phyloP scores from a whole-genome alignment of 2,113 vertebrate species.

The Limanda limanda region DNA sequence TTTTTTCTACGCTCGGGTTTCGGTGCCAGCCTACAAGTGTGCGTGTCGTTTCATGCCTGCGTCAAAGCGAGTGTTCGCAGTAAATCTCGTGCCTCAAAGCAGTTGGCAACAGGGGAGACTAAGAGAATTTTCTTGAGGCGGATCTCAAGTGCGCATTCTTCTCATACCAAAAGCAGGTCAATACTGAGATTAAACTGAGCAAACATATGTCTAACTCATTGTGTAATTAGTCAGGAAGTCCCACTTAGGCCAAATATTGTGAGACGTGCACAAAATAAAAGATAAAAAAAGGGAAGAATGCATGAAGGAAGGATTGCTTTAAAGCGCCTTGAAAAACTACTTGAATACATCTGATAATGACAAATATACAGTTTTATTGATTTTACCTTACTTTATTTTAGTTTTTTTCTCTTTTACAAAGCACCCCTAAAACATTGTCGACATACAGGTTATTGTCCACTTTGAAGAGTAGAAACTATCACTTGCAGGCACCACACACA shows the following conservation, averaged over 20 bases:
- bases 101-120: constrained; percentile 45
- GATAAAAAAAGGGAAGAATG: background rate
- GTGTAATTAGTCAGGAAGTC: background rate
- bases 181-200: constrained; percentile 60
- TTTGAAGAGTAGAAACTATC: constrained; percentile 37
- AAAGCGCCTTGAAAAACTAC: background rate
- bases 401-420: background rate
- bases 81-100: constrained; percentile 54
- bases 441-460: background rate
- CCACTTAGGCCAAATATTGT: background rate
- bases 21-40: constrained; percentile 38
- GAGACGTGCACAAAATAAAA: background rate
- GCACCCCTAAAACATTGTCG: too few relatives aligned
- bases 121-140: constrained; percentile 37
- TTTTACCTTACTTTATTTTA: background rate
- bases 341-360: background rate
- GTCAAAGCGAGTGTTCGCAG: constrained; percentile 37
- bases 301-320: background rate
- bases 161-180: constrained; percentile 48
- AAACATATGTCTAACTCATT: constrained; percentile 15
- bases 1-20: constrained; percentile 38
- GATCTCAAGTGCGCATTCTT: constrained; percentile 55
- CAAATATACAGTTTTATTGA: background rate
- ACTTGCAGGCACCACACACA: constrained; percentile 27
- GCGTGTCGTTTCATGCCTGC: constrained; percentile 62